Percentiles rank a stretch among this genome's conserved stretches.
These are phyloP conservation scores for Pionites leucogaster DNA, from an alignment of 2,113 vertebrate genomes.

Conservation along the genomic window DNA sequence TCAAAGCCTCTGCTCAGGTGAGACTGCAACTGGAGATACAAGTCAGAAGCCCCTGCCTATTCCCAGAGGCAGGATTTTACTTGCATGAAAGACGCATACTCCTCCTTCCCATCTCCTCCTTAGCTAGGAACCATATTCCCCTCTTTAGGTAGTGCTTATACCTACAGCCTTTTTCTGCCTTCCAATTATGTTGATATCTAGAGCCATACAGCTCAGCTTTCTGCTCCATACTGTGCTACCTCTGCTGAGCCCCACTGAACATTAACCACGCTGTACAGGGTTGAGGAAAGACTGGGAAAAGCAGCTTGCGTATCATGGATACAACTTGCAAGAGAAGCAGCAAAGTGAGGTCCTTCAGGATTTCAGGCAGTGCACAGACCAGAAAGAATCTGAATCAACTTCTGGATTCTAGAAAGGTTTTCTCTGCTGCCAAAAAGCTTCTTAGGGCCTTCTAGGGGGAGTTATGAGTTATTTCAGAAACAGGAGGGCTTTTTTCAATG, in stretches of 20 bases:
- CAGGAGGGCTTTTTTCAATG: conserved; percentile 3
- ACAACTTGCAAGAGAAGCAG: background rate
- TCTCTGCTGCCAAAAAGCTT: background rate
- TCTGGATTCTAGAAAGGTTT: background rate
- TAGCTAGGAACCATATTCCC: background rate
- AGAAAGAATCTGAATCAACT: background rate
- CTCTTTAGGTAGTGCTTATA: background rate
- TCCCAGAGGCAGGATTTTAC: background rate
- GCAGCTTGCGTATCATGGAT: background rate
- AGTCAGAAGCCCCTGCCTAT: background rate
- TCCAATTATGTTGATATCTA: background rate
- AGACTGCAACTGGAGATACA: background rate
- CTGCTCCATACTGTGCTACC: background rate
- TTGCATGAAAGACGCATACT: background rate
- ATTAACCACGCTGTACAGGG: background rate
- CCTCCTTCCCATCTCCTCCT: background rate
- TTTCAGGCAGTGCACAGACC: background rate
- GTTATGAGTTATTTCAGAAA: background rate
- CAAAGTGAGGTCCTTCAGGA: background rate
- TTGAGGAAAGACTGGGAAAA: background rate
- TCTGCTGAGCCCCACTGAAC: background rate
- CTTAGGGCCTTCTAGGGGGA: background rate
- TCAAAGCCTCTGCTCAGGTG: conserved; percentile 3
- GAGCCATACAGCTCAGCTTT: background rate
- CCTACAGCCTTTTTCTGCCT: background rate